Base-by-base conservation (phyloP, 2,113 vertebrate species). In the Pimephales promelas region DNA sequence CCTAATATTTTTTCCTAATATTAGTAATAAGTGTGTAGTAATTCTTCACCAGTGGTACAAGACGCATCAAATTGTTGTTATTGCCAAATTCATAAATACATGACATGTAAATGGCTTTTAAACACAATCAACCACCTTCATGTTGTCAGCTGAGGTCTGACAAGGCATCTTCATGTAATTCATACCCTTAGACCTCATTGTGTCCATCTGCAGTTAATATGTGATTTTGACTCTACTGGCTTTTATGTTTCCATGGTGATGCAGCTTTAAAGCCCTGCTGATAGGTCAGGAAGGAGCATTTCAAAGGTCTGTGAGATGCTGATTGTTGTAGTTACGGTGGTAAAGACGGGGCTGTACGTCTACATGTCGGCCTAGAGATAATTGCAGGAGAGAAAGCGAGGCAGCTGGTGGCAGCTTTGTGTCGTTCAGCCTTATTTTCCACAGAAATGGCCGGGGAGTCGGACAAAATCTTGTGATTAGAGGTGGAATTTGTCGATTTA, bases 141-240 rank as follows among this genome's bases (percentile, higher is more conserved):
- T 71, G 47, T 26, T 70, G 28, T 71, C 79, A 70, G 79, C 79
- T 9, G 47, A 43, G 22, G 31, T 56, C 79, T 81, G 47, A 68
- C 47, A 54, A 54, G 28, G 8, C 79, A 70, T 81, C 47, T 52
- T 56, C 45, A 4, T 68, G 79, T 81, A 81, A 81, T 81, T 81
- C 79, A 81, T 81, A 81, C 64, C 79, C 79, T 81, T 81, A 56
- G 64, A 81, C 79, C 79, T 70, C 64, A 70, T 70, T 81, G 56
- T 79, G 79, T 81, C 79, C 47, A 52, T 81, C 64, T 81, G 79
- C 79, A 54, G 79, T 81, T 81, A 81, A 70, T 70, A 81, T 81
- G 49, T 70, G 47, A 70, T 64, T 81, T 81, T 70, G 45, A 54
- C 79, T 81, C 59, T 10, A 49, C 61, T 68, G 31, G 43, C 79